Base-by-base conservation (phyloP, 2,797 vertebrate genomes). In the Geotrypetes seraphini region DNA sequence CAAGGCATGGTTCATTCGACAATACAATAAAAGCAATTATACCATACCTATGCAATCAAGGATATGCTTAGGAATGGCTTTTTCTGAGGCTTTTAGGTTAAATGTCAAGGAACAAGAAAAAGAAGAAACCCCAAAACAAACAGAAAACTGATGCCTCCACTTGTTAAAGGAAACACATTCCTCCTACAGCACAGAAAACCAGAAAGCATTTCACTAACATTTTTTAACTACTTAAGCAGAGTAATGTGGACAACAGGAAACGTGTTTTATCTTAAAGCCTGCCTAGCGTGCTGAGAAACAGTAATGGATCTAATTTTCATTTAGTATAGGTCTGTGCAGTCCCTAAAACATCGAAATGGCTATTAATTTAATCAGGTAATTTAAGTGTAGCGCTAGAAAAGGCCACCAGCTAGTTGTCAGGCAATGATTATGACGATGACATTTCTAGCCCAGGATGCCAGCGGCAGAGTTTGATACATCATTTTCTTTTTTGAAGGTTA, bases 401-500 rank as follows among this genome's bases (percentile, higher is more conserved):
- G 81, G 83, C 87, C 83, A 89, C 79, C 70, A 86, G 79, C 87
- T 85, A 91, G 88, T 92, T 93, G 86, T 91, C 90, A 89, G 74
- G 71, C 81, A 79, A 75, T 86, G 88, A 91, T 94, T 95, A 95
- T 85, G 88, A 86, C 87, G 85, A 86, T 96, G 90, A 96, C 92
- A 94, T 97, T 96, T 92, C 86, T 90, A 85, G 92, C 85, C 85
- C 82, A 85, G 81, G 85, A 91, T 90, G 93, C 90, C 90, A 88
- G 77, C 85, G 91, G 90, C 87, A 90, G 85, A 86, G 84, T 92
- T 87, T 88, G 89, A 95, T 92, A 91, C 92, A 93, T 94, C 87
- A 91, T 91, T 96, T 92, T 90, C 88, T 82, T 88, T n/a, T 93
- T 90, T 98, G 94, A 98, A 97, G 94, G 93, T 97, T 96, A 98